Percentiles rank a stretch among this genome's conserved stretches.
These are phyloP conservation scores for Mythimna vitellina DNA, from an alignment of 2,888 invertebrate genomes.

Conservation along the genomic window DNA sequence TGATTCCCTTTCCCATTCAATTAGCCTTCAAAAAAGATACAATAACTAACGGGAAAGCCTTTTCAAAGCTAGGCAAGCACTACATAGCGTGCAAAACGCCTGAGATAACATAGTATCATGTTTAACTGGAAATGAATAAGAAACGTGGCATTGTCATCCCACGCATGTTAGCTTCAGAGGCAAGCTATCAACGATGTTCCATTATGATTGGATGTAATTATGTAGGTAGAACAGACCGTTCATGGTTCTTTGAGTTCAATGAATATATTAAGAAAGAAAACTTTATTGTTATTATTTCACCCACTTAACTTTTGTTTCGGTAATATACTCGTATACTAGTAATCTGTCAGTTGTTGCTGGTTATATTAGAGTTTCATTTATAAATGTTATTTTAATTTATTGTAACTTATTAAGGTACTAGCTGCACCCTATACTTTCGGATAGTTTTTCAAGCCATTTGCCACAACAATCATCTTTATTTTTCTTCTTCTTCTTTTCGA, in stretches of 20 bases:
- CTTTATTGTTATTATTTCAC: not conserved
- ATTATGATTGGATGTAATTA: slow-evolving; percentile 44
- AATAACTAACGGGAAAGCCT: slow-evolving; percentile 4
- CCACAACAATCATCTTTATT: not conserved
- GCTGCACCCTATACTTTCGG: no score
- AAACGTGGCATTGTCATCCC: slow-evolving; percentile 36
- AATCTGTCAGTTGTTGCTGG: not conserved
- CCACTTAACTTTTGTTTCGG: not conserved
- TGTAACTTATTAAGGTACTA: no score
- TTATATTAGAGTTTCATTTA: no score
- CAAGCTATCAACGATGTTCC: slow-evolving; percentile 45
- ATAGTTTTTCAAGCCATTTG: not conserved
- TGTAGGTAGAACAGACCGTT: slow-evolving; percentile 6
- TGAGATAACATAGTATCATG: slow-evolving; percentile 27
- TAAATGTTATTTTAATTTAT: no score
- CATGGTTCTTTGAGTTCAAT: slow-evolving; percentile 26
- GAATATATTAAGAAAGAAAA: slow-evolving; percentile 13
- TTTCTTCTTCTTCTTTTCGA: no score
- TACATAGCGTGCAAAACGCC: slow-evolving; percentile 34
- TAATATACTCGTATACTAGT: not conserved
- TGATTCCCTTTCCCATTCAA: not conserved
- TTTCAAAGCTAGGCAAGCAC: not conserved
- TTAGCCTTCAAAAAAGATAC: not conserved
- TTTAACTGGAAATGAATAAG: slow-evolving; percentile 31
- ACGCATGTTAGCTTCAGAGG: slow-evolving; percentile 29